Conservation (phyloP, 2,888 invertebrate species). For the Eupelmus urozonus region DNA sequence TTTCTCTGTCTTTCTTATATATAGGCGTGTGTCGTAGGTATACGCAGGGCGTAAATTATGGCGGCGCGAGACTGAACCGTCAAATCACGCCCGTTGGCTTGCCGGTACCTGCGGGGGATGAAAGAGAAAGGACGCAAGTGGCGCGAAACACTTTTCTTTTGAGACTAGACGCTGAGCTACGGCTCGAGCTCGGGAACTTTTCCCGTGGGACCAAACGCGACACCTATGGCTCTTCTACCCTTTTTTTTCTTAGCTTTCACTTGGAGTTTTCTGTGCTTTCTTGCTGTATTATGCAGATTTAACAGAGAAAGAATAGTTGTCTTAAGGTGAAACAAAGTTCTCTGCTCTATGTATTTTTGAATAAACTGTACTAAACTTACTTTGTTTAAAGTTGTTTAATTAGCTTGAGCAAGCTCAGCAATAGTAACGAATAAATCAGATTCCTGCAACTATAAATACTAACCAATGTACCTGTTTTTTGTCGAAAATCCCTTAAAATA, state of each 20-base stretch:
- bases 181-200: not conserved
- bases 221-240: not conserved
- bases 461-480: no score
- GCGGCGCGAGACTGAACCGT: slow-evolving; percentile 65
- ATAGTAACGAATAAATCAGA: no score
- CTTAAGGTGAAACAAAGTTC: no score
- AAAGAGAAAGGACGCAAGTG: not conserved
- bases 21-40: not conserved
- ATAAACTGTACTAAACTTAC: no score
- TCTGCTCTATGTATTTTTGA: no score
- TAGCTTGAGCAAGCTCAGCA: no score
- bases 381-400: no score
- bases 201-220: not conserved
- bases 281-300: no score
- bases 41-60: slow-evolving; percentile 66
- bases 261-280: not conserved
- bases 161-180: not conserved
- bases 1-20: not conserved
- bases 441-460: no score
- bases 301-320: no score
- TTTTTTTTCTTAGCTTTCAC: not conserved
- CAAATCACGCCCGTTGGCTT: slow-evolving; percentile 68
- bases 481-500: no score
- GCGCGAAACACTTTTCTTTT: slow-evolving; percentile 3
- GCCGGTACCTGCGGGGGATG: not conserved